A percentile compares a stretch with the other conserved stretches of the same genome.
Conservation (phyloP, 35 echinoderm and acorn worm genomes). For the Lytechinus pictus region DNA sequence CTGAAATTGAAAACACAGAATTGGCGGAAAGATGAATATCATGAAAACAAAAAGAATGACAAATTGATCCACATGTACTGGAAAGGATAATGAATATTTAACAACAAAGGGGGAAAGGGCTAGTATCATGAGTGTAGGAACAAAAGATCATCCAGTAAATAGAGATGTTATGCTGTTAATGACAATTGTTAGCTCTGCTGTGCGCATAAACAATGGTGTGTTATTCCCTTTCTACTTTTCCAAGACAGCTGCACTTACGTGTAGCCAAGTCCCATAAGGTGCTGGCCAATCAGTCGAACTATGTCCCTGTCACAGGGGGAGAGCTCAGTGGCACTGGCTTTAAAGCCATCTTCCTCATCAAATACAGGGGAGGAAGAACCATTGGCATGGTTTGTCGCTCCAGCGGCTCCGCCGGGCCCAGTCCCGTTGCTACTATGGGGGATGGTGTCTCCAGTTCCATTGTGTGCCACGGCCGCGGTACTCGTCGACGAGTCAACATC, state of each 20-base stretch:
- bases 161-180: no score
- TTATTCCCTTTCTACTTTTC: neutral
- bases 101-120: no score
- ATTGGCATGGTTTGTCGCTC: constrained; percentile 44
- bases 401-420: constrained; percentile 42
- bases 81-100: no score
- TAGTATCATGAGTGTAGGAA: no score
- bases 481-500: constrained; percentile 55
- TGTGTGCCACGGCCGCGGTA: constrained; percentile 67
- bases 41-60: no score
- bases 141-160: no score
- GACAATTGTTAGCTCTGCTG: neutral
- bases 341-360: constrained; percentile 67
- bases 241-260: constrained; percentile 78
- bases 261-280: constrained; percentile 87
- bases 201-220: neutral
- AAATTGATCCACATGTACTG: no score
- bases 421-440: constrained; percentile 68
- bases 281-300: constrained; percentile 93
- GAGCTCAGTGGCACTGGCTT: constrained; percentile 69
- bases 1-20: no score
- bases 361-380: constrained; percentile 58
- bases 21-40: no score
- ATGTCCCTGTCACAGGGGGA: constrained; percentile 89
- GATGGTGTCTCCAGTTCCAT: constrained; percentile 85